phyloP scores from a whole-genome alignment of 2,113 vertebrate genomes.

The Scalopus aquaticus region DNA sequence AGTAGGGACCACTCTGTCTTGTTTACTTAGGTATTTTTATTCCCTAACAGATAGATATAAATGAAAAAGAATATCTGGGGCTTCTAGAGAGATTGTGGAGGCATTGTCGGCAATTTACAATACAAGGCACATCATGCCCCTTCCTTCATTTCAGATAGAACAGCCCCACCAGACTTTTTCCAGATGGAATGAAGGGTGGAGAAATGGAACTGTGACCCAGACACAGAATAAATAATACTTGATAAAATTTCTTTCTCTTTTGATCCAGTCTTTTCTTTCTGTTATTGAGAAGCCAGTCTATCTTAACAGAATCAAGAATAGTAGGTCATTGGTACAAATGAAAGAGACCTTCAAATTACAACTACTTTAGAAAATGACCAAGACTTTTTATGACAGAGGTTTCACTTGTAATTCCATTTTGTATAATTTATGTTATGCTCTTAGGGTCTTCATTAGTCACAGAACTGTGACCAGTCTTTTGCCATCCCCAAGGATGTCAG shows the following conservation, averaged over 20 bases:
- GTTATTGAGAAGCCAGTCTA: background rate
- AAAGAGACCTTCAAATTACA: conserved; percentile 27
- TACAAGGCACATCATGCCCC: background rate
- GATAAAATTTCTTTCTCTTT: background rate
- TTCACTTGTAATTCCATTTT: conserved; percentile 30
- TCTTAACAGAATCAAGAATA: background rate
- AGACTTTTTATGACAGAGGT: background rate
- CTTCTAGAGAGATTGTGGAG: background rate
- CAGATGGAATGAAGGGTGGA: background rate
- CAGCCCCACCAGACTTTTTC: background rate
- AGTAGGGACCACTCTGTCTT: background rate
- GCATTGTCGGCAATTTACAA: background rate
- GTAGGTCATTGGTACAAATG: conserved; percentile 19
- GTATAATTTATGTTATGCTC: background rate
- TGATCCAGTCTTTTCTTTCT: background rate
- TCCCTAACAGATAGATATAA: background rate
- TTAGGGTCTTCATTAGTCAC: conserved; percentile 46
- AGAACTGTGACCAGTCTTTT: background rate
- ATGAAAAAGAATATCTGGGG: background rate
- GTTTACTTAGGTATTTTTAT: background rate
- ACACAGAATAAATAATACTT: background rate
- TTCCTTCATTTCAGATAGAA: background rate
- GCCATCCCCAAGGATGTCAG: background rate
- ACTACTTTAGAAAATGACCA: conserved; percentile 28
- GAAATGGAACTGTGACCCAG: background rate